A percentile compares a stretch with the other conserved stretches of the same genome.
Conservation (phyloP, 1,140 invertebrate genomes). For the Cyphomyrmex costatus region DNA sequence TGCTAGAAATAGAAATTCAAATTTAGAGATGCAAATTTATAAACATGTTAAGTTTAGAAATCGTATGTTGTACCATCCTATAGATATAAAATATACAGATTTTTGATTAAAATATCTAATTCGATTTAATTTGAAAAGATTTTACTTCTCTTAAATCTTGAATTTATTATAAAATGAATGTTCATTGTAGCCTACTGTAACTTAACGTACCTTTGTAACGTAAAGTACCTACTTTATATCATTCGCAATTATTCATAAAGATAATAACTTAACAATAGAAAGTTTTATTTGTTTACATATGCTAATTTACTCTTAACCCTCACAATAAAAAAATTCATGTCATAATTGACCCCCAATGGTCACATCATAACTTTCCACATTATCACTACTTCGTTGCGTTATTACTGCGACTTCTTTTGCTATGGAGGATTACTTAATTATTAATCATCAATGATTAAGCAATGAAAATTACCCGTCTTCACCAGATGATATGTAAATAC, state of each 20-base stretch:
- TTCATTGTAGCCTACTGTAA: not conserved
- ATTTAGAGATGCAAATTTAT: not conserved
- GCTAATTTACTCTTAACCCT: too few species aligned
- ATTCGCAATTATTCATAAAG: not conserved
- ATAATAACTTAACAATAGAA: not conserved
- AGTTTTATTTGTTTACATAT: too few species aligned
- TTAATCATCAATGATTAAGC: not conserved
- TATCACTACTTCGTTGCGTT: too few species aligned
- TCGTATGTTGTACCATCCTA: not conserved
- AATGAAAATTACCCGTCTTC: not conserved
- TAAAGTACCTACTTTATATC: not conserved
- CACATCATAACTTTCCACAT: too few species aligned
- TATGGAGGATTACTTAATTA: too few species aligned
- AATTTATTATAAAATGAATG: not conserved
- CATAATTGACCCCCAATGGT: too few species aligned
- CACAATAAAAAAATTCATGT: too few species aligned
- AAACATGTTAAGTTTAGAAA: not conserved
- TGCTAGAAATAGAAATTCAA: slow-evolving; percentile 82
- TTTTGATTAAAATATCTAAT: not conserved
- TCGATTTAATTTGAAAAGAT: not conserved
- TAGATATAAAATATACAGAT: not conserved
- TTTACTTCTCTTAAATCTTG: not conserved
- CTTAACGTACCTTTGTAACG: too few species aligned
- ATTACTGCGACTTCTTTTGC: too few species aligned
- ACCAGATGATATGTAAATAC: not conserved